phyloP scores from a whole-genome alignment of 1,140 invertebrate species.

The Cydia pomonella region DNA sequence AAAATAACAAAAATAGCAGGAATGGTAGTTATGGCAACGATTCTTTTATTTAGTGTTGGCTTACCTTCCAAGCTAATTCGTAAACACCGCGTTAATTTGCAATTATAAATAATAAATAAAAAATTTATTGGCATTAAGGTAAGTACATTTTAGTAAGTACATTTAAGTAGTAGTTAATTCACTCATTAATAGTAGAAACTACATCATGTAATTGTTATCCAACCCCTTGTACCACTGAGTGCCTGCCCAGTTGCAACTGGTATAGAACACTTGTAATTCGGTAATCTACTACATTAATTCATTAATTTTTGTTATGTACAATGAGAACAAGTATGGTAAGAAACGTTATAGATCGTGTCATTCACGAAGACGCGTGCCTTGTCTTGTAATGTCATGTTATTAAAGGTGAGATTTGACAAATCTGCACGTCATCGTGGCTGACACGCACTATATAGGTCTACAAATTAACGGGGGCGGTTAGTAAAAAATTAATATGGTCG shows the following conservation, averaged over 20 bases:
- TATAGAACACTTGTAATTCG: neutral
- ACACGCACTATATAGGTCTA: too few relatives aligned
- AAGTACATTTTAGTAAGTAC: too few relatives aligned
- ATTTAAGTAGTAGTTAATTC: too few relatives aligned
- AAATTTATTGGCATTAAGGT: too few relatives aligned
- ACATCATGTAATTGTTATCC: constrained; percentile 23
- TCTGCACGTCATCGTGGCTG: too few relatives aligned
- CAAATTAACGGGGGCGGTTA: too few relatives aligned
- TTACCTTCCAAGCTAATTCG: neutral
- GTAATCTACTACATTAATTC: constrained; percentile 22
- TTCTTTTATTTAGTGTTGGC: neutral
- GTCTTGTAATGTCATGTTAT: too few relatives aligned
- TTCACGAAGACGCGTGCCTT: too few relatives aligned
- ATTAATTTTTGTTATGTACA: constrained; percentile 9
- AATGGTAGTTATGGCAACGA: neutral
- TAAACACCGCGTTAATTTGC: neutral
- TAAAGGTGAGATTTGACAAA: too few relatives aligned
- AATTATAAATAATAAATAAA: too few relatives aligned
- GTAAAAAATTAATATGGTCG: too few relatives aligned
- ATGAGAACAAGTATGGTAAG: neutral
- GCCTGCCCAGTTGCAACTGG: constrained; percentile 4
- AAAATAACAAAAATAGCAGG: neutral
- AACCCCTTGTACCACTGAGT: constrained; percentile 27
- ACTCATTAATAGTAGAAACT: constrained; percentile 19
- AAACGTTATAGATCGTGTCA: neutral